Base-by-base conservation (phyloP, 2,888 invertebrate species). In the Holacanthella duospinosa region DNA sequence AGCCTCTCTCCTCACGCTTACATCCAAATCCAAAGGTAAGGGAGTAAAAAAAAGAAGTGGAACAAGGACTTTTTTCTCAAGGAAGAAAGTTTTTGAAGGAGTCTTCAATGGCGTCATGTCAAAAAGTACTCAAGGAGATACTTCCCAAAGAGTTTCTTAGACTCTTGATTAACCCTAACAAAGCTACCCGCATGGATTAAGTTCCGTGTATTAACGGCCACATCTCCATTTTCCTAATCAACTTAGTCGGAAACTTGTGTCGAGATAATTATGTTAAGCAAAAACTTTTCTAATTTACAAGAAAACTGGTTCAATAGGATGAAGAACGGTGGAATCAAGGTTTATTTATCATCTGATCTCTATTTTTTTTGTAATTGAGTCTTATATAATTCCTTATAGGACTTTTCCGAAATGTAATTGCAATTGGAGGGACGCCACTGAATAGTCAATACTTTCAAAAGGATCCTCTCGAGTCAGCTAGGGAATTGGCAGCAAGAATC, bases 391-490 rank as follows among this genome's bases (percentile, higher is more conserved):
- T 25, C 55, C 26, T 29, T 57, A 27, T 53, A 70, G 74, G 74
- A 28, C 64, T 74, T 21, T 74, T 74, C 64, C 68, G 68, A 29
- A 68, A 71, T n/a, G 67, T 71, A 26, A 74, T 74, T 59, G 70
- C 71, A 21, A 36, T 74, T 28, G 69, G 71, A 56, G 74, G 74
- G 6, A 72, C 70, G 44, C 67, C 72, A n/a, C 57, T 74, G 9
- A 74, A 73, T 56, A 69, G 66, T 53, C 74, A 74, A 61, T 74
- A 74, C 62, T 67, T 73, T 56, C 73, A 74, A 61, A 64, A 57
- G 26, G 70, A 73, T 62, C 74, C 74, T 9, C 55, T 68, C 29
- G 73, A 74, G 66, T 71, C 74, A 26, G 71, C 73, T 12, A 61
- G 64, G 29, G 73, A 74, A 36, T 64, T 74, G 27, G 74, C 71